Percentiles rank a stretch among this genome's conserved stretches.
These are phyloP conservation scores for Crocallis elinguaria DNA, from an alignment of 2,888 invertebrate species.

Conservation along the genomic window DNA sequence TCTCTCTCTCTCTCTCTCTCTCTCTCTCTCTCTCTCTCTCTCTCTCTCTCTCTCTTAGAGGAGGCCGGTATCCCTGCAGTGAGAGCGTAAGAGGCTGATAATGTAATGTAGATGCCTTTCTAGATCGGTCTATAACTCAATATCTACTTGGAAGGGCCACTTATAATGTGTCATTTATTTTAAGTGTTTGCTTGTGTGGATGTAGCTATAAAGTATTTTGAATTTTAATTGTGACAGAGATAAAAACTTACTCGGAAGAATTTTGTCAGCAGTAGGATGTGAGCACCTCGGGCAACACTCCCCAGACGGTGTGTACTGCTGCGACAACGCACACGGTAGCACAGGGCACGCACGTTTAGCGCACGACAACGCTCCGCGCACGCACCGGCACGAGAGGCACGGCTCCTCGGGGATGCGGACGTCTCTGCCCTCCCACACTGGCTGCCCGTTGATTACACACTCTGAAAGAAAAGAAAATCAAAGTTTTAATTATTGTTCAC, in stretches of 20 bases:
- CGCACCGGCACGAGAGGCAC: conserved; percentile 93
- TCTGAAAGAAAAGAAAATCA: conserved; percentile 78
- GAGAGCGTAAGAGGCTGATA: too few species aligned
- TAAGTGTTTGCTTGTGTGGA: too few species aligned
- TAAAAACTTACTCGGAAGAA: conserved; percentile 76
- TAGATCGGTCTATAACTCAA: too few species aligned
- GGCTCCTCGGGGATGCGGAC: conserved; percentile 94
- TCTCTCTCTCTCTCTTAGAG: too few species aligned
- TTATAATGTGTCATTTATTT: too few species aligned
- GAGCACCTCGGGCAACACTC: conserved; percentile 90
- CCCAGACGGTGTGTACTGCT: conserved; percentile 89
- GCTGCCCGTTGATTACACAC: conserved; percentile 93
- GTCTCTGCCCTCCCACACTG: conserved; percentile 91
- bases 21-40: too few species aligned
- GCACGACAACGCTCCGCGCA: conserved; percentile 89
- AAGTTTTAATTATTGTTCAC: too few species aligned
- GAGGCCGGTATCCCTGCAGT: too few species aligned
- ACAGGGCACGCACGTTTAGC: conserved; percentile 95
- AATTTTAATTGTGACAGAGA: neutral
- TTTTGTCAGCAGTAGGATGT: conserved; percentile 78
- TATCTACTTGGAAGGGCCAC: too few species aligned
- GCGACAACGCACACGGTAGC: conserved; percentile 90
- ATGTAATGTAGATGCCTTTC: too few species aligned
- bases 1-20: too few species aligned
- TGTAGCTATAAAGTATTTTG: too few species aligned